Evolutionary conservation across 2,797 vertebrate genomes (phyloP).

Genomic region (Mus caroli): DNA sequence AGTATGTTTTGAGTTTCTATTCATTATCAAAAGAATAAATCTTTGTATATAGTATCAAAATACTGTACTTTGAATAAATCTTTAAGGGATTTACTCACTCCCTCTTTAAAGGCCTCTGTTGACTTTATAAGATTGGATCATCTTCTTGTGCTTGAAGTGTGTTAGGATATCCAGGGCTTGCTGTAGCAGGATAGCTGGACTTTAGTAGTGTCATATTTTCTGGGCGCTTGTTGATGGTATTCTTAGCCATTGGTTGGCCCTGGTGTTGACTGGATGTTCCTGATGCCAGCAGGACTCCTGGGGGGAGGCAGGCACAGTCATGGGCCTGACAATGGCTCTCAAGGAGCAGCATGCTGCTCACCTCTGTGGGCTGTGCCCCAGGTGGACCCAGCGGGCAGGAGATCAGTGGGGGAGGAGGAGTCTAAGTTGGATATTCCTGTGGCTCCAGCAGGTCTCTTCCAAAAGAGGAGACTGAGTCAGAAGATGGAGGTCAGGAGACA

Average conservation of each 20-base stretch:
- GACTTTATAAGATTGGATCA: not conserved
- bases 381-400: too few relatives aligned
- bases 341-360: too few relatives aligned
- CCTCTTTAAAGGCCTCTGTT: not conserved
- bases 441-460: too few relatives aligned
- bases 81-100: not conserved
- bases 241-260: not conserved
- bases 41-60: not conserved
- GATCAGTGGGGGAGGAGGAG: too few relatives aligned
- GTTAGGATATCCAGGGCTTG: not conserved
- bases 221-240: not conserved
- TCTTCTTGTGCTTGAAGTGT: not conserved
- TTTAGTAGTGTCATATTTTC: too few relatives aligned
- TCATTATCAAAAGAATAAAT: not conserved
- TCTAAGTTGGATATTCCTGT: too few relatives aligned
- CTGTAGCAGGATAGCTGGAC: too few relatives aligned
- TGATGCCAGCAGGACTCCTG: not conserved
- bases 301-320: not conserved
- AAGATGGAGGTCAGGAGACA: too few relatives aligned
- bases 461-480: too few relatives aligned
- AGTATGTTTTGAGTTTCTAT: not conserved
- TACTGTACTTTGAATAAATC: not conserved
- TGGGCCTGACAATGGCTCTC: not conserved
- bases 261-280: not conserved
- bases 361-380: too few relatives aligned